These are phyloP conservation scores for Ploceus nigricollis DNA, from an alignment of 2,113 vertebrate species.

Conservation along the genomic window DNA sequence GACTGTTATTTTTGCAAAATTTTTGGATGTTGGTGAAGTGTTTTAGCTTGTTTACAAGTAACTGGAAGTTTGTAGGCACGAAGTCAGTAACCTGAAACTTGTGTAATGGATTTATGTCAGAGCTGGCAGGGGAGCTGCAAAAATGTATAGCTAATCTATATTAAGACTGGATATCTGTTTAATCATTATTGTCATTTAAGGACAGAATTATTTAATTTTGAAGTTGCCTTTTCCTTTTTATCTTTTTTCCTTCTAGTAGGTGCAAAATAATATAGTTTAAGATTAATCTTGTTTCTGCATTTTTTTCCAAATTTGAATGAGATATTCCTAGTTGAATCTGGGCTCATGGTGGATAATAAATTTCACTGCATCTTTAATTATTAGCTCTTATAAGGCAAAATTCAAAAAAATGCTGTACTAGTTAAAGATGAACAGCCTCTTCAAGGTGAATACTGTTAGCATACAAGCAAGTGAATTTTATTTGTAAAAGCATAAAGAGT, in stretches of 20 bases:
- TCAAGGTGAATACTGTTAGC: not conserved
- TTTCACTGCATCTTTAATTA: not conserved
- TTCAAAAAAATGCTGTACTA: not conserved
- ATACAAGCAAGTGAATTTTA: not conserved
- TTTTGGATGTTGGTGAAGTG: not conserved
- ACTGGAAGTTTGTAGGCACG: slow-evolving; percentile 55
- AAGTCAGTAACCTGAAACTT: slow-evolving; percentile 60
- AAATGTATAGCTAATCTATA: slow-evolving; percentile 63
- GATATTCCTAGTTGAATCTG: not conserved
- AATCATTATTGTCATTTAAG: slow-evolving; percentile 58
- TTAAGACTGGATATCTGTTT: slow-evolving; percentile 31
- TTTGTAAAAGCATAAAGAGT: not conserved
- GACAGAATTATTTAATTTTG: slow-evolving; percentile 50
- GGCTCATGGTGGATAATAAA: not conserved
- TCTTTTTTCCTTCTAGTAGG: not conserved
- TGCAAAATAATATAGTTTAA: not conserved
- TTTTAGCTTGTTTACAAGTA: slow-evolving; percentile 45
- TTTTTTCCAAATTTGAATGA: not conserved
- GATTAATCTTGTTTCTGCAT: not conserved
- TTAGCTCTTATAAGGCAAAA: not conserved
- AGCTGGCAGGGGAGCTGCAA: slow-evolving; percentile 37
- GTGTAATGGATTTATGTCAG: slow-evolving; percentile 64
- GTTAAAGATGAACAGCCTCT: not conserved
- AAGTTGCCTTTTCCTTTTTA: not conserved
- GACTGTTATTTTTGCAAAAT: not conserved